Evolutionary conservation across 2,113 vertebrate genomes (phyloP).

Genomic region (western clawed frog (Xenopus tropicalis)): UCB_Xtro_10.0 CM004444.2:144255501-144256000

Average conservation of each 20-base stretch:
- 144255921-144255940: no score
- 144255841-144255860: not conserved
- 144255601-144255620: constrained; percentile 4
- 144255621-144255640: constrained; percentile 4
- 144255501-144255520: constrained; percentile 36
- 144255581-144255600: constrained; percentile 17
- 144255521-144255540: constrained; percentile 31
- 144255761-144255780: constrained; percentile 35
- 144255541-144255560: constrained; percentile 24
- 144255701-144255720: constrained; percentile 3
- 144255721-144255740: constrained; percentile 36
- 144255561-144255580: constrained; percentile 28
- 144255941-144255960: no score
- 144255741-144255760: constrained; percentile 40
- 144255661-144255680: constrained; percentile 29
- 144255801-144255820: constrained; percentile 29
- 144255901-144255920: no score
- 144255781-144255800: constrained; percentile 33
- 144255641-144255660: constrained; percentile 31
- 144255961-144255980: no score
- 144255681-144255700: constrained; percentile 24
- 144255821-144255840: not conserved
- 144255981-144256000: no score
- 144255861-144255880: not conserved
- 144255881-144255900: no score